A percentile compares a stretch with the other conserved stretches of the same genome.
Conservation (phyloP, 2,797 vertebrate genomes). For the Acanthurus tractus region DNA sequence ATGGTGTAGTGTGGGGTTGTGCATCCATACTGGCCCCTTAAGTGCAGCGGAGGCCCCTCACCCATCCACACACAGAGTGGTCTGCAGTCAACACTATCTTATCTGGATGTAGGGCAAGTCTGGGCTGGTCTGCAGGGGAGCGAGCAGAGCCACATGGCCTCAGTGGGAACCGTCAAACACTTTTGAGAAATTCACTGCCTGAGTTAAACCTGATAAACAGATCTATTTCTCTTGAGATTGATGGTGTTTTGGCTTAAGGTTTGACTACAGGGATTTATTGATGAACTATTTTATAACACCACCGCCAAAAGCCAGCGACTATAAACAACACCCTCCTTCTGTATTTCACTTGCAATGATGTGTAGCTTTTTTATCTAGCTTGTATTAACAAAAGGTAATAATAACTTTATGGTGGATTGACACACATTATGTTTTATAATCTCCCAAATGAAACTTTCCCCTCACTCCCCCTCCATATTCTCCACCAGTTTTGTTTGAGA, state of each 20-base stretch:
- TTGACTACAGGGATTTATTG: constrained; percentile 22
- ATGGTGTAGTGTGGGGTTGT: too few species aligned
- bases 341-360: constrained; percentile 5
- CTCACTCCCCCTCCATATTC: constrained; percentile 25
- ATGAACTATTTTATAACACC: constrained; percentile 27
- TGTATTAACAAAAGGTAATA: constrained; percentile 12
- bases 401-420: constrained; percentile 28
- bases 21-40: constrained; percentile 18
- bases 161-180: constrained; percentile 45
- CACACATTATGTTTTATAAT: constrained; percentile 34
- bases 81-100: constrained; percentile 82
- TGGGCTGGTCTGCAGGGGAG: constrained; percentile 59
- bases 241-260: constrained; percentile 23
- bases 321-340: constrained; percentile 26
- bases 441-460: constrained; percentile 52
- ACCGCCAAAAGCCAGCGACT: background rate
- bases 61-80: constrained; percentile 52
- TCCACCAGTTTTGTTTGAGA: constrained; percentile 54
- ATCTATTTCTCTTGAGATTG: constrained; percentile 30
- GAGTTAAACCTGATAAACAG: constrained; percentile 51
- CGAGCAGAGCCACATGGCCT: constrained; percentile 48
- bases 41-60: constrained; percentile 74
- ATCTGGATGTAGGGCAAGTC: constrained; percentile 77
- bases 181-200: constrained; percentile 57
- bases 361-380: constrained; percentile 31